Evolutionary conservation across 64 coral and sea anemone genomes (phyloP), one percentile per base, ranked within the genome.

Genomic region (Exaiptasia diaphana): DNA sequence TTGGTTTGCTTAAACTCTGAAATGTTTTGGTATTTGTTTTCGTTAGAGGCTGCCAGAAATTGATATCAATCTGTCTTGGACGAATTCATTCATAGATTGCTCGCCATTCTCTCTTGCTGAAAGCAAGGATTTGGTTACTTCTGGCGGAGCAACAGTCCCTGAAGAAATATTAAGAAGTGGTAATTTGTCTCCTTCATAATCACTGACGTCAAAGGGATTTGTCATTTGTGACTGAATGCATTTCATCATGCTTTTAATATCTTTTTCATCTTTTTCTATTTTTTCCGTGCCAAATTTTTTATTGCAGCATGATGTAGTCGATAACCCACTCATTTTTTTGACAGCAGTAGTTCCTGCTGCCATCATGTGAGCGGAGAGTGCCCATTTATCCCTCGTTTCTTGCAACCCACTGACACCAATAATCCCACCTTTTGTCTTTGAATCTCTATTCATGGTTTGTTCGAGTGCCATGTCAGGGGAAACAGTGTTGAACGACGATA

Each of bases 381-480:
- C 29, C 78, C 61, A 62, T 21, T 41, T 81, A 3, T 63, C 36
- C 9, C 38, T 17, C 1, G 71, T 43, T n/a, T 27, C 56, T 64
- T 48, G 37, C 61, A 40, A 67, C 33, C 40, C 20, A 29, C 32
- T 81, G 0, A 81, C 41, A 35, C 42, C 60, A 50, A 81, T 63
- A 17, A 81, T 64, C 30, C 38, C 78, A 0, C 57, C 78, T 81
- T 81, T 48, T 18, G 68, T 85, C 40, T 85, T 85, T 0, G 63
- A 65, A 53, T 85, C 82, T 58, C 33, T 75, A 33, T 77, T 86
- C 15, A 50, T 58, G 4, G 57, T 86, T 38, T 86, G 70, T 57
- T 86, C 59, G 3, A 86, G 45, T 28, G 73, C 83, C 83, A 77
- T 77, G 83, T 86, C 68, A 26, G 83, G 54, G 18, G 35, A 64